Evolutionary conservation across 2,888 invertebrate genomes (phyloP).

Genomic region (Priocnemis perturbator): DNA sequence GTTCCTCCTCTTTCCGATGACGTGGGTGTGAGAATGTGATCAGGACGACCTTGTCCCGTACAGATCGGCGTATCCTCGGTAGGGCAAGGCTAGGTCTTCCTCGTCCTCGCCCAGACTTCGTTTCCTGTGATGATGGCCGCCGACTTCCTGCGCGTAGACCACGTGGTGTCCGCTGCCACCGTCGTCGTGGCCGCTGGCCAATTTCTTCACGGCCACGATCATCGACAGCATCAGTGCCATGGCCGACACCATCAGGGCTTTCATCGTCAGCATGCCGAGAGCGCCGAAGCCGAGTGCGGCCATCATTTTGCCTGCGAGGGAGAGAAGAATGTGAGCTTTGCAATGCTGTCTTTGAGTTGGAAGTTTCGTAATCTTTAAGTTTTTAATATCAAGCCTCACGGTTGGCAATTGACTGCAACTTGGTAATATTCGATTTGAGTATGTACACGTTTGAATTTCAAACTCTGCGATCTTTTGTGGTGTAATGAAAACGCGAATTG

Average conservation of each 20-base stretch:
- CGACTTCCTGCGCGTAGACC: conserved; percentile 78
- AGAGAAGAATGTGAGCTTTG: background rate
- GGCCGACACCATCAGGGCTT: conserved; percentile 84
- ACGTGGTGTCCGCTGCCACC: conserved; percentile 78
- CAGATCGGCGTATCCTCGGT: conserved; percentile 72
- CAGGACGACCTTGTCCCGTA: conserved; percentile 51
- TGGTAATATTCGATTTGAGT: no score
- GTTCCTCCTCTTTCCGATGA: no score
- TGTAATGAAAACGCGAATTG: no score
- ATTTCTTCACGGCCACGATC: conserved; percentile 85
- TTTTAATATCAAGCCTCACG: no score
- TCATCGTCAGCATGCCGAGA: conserved; percentile 86
- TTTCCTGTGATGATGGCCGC: conserved; percentile 79
- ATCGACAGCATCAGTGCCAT: conserved; percentile 85
- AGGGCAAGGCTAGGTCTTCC: conserved; percentile 72
- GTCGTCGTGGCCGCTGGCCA: conserved; percentile 79
- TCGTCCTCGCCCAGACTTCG: conserved; percentile 64
- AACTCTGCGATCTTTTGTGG: no score
- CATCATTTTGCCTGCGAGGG: conserved; percentile 79
- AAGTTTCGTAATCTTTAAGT: no score
- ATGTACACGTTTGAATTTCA: no score
- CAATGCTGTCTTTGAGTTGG: no score
- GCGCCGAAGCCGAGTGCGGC: conserved; percentile 86
- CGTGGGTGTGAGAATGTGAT: conserved; percentile 16
- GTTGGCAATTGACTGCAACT: no score